phyloP scores from a whole-genome alignment of 2,113 vertebrate genomes.

The Siniperca knerii region DNA sequence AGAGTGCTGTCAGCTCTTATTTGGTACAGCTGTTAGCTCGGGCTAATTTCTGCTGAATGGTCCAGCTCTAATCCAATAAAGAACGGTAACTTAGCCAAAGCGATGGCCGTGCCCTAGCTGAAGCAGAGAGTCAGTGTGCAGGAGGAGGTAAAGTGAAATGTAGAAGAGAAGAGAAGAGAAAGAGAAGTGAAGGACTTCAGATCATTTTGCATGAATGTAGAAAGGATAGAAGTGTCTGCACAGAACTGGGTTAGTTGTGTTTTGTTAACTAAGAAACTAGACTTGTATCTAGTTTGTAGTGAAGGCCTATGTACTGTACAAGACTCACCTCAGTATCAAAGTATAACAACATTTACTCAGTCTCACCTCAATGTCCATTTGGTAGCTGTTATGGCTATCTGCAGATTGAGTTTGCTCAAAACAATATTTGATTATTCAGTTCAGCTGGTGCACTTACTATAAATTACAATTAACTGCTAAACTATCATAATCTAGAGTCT shows the following conservation, averaged over 20 bases:
- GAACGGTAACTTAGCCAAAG: slow-evolving; percentile 11
- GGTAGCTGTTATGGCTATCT: neutral
- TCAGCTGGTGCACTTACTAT: neutral
- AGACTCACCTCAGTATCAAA: neutral
- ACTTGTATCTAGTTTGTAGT: neutral
- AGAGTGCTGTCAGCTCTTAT: slow-evolving; percentile 53
- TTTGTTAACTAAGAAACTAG: neutral
- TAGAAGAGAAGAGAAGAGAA: neutral
- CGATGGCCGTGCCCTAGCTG: neutral
- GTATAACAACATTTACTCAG: neutral
- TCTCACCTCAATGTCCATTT: neutral
- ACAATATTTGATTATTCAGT: neutral
- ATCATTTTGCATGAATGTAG: neutral
- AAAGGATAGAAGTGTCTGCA: neutral
- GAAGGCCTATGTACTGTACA: too few species aligned
- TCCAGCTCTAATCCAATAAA: slow-evolving; percentile 65
- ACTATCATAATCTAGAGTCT: neutral
- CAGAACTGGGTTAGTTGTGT: neutral
- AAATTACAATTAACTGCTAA: neutral
- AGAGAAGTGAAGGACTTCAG: neutral
- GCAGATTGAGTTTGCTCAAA: neutral
- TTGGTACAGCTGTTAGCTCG: slow-evolving; percentile 51
- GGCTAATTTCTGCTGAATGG: slow-evolving; percentile 64
- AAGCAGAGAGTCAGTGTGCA: neutral
- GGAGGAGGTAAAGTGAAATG: neutral